phyloP scores from a whole-genome alignment of 2,113 vertebrate species.

The Nanorana parkeri region DNA sequence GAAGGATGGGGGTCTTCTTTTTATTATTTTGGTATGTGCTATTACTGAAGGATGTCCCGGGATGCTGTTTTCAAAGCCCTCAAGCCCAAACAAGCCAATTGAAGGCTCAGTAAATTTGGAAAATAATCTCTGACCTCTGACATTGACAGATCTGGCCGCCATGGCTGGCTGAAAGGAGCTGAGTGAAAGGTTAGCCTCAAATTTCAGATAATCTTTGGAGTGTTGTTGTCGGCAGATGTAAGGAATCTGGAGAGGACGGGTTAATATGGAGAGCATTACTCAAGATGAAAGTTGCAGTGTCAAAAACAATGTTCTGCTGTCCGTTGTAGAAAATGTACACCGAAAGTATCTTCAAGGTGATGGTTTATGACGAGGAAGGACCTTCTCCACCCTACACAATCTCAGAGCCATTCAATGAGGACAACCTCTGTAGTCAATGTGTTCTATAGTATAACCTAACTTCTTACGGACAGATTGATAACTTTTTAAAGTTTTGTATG shows the following conservation, averaged over 20 bases:
- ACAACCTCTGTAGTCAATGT: too few species aligned
- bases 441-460: too few species aligned
- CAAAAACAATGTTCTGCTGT: slow-evolving; percentile 9
- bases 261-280: slow-evolving; percentile 34
- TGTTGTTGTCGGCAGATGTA: slow-evolving; percentile 33
- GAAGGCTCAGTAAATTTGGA: slow-evolving; percentile 4
- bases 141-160: slow-evolving; percentile 16
- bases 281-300: slow-evolving; percentile 28
- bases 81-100: not conserved
- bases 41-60: slow-evolving; percentile 15
- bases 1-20: not conserved
- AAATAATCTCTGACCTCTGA: slow-evolving; percentile 39
- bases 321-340: slow-evolving; percentile 19
- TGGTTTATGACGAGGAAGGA: not conserved
- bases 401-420: too few species aligned
- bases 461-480: too few species aligned
- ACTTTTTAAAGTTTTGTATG: too few species aligned
- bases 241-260: slow-evolving; percentile 18
- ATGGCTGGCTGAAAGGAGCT: not conserved
- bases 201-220: slow-evolving; percentile 15
- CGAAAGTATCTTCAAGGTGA: not conserved
- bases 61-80: slow-evolving; percentile 13
- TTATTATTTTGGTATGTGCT: slow-evolving; percentile 43
- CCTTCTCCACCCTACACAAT: too few species aligned
- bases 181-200: slow-evolving; percentile 20